A percentile compares a stretch with the other conserved stretches of the same genome.
phyloP scores from a whole-genome alignment of 2,797 vertebrate species.

The Merluccius polli region DNA sequence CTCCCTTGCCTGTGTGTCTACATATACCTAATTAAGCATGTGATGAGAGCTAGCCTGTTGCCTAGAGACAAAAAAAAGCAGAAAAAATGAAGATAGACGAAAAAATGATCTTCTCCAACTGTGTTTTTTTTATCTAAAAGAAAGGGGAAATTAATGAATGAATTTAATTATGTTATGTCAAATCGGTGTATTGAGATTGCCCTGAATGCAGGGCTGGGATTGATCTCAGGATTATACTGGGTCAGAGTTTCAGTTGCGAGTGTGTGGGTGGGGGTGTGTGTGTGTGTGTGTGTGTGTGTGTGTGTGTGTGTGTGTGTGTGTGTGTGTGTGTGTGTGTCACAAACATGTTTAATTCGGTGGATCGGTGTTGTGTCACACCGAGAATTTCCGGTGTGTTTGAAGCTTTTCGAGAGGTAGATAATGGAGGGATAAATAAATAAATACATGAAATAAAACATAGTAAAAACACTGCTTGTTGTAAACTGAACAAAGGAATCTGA shows the following conservation, averaged over 20 bases:
- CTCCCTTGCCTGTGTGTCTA: not conserved
- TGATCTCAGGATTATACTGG: too few relatives aligned
- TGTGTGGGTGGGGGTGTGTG: slow-evolving; percentile 15
- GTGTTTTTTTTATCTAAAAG: not conserved
- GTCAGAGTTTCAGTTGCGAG: slow-evolving; percentile 12
- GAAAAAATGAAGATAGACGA: not conserved
- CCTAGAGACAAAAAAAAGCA: not conserved
- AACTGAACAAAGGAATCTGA: not conserved
- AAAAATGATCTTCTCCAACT: not conserved
- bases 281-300: too few relatives aligned
- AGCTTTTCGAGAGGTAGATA: too few relatives aligned
- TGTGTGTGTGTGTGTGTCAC: slow-evolving; percentile 11
- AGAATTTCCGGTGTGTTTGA: too few relatives aligned
- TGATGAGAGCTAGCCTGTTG: not conserved
- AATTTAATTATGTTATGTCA: not conserved
- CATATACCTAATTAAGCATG: too few relatives aligned
- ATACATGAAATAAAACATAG: not conserved
- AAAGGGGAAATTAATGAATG: not conserved
- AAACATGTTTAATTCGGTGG: not conserved
- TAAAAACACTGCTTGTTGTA: too few relatives aligned
- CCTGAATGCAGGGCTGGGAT: not conserved
- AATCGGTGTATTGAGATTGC: not conserved
- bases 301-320: slow-evolving; percentile 13
- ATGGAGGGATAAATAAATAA: too few relatives aligned
- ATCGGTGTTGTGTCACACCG: too few relatives aligned